A percentile compares a stretch with the other conserved stretches of the same genome.
These are phyloP conservation scores for Vulpes lagopus DNA, from an alignment of 2,113 vertebrate species.

Conservation along the genomic window DNA sequence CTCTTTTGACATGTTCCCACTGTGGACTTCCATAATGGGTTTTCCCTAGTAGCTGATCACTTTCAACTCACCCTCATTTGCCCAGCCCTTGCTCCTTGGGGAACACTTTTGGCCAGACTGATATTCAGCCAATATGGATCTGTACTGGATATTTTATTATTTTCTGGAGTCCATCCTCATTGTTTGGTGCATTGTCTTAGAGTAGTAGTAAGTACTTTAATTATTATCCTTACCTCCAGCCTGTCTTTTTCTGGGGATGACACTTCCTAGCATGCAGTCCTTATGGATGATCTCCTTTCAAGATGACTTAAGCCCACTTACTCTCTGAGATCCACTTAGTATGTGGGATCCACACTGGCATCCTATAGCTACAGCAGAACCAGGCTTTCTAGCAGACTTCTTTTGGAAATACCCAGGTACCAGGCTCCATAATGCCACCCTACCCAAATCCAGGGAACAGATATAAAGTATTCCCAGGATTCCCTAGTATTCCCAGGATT, in stretches of 20 bases:
- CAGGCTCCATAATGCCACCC: fast-evolving
- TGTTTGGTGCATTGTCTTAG: background rate
- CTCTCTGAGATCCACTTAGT: background rate
- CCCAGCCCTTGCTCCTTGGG: background rate
- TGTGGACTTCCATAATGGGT: background rate
- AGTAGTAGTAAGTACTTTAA: background rate
- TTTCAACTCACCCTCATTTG: background rate
- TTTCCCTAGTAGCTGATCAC: background rate
- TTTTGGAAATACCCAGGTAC: background rate
- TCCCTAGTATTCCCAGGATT: background rate
- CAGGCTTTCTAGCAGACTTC: background rate
- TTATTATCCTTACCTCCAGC: background rate
- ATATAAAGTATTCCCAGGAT: background rate
- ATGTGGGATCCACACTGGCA: background rate
- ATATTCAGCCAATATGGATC: background rate
- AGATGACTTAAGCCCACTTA: background rate
- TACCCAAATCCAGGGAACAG: background rate
- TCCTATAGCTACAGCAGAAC: background rate
- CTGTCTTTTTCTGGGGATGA: background rate
- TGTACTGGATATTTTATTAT: background rate
- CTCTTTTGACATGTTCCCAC: background rate
- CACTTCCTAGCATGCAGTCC: background rate
- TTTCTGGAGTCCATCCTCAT: background rate
- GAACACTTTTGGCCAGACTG: background rate
- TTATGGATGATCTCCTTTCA: background rate